A percentile compares a stretch with the other conserved stretches of the same genome.
These are phyloP conservation scores for Parnassius mnemosyne DNA, from an alignment of 2,888 invertebrate species.

Conservation along the genomic window DNA sequence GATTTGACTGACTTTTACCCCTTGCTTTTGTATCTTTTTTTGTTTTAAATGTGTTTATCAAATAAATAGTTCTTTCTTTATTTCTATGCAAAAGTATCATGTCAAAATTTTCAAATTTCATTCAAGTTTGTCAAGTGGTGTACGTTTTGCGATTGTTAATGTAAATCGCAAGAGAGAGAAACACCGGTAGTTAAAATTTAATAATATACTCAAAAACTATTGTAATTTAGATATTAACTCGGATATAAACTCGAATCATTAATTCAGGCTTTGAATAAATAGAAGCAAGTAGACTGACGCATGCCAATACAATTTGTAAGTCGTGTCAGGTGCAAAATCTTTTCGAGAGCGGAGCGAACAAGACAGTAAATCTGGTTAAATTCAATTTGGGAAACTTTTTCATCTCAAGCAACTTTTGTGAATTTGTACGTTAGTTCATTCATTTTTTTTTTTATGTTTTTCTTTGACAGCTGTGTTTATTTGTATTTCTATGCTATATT, in stretches of 20 bases:
- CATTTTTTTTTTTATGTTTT: slow-evolving; percentile 38
- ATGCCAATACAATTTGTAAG: slow-evolving; percentile 64
- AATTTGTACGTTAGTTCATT: slow-evolving; percentile 35
- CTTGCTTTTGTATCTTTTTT: too few species aligned
- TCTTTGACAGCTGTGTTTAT: background rate
- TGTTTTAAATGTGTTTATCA: too few species aligned
- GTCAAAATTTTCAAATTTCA: too few species aligned
- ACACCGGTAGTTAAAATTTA: too few species aligned
- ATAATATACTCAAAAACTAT: too few species aligned
- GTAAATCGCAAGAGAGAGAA: too few species aligned
- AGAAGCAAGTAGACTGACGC: slow-evolving; percentile 39
- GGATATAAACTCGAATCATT: slow-evolving; percentile 40
- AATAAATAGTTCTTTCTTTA: too few species aligned
- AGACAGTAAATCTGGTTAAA: slow-evolving; percentile 63
- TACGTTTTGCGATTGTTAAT: too few species aligned
- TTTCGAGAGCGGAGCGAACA: slow-evolving; percentile 50
- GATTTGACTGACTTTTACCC: too few species aligned
- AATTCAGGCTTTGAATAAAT: slow-evolving; percentile 43
- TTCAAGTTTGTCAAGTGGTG: too few species aligned
- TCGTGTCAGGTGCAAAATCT: slow-evolving; percentile 73
- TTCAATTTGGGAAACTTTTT: slow-evolving; percentile 60
- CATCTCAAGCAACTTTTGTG: slow-evolving; percentile 46
- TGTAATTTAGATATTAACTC: background rate
- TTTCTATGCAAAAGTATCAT: too few species aligned
- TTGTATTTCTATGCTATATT: too few species aligned